phyloP scores from a whole-genome alignment of 2,888 invertebrate genomes.

The Aspidapion aeneum region DNA sequence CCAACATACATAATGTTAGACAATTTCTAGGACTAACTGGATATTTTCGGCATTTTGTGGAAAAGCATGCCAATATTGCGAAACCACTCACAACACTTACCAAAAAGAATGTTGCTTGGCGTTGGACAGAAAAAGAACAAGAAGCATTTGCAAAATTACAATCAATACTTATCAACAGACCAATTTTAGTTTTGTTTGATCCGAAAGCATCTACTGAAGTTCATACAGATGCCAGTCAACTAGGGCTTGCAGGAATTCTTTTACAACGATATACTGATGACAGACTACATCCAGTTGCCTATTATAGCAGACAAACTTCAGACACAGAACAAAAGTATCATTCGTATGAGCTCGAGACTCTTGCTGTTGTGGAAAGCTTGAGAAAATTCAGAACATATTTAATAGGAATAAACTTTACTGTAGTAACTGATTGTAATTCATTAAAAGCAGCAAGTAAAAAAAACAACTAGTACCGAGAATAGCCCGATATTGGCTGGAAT shows the following conservation, averaged over 20 bases:
- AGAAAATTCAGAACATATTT: constrained; percentile 36
- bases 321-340: constrained; percentile 36
- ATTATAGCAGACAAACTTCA: constrained; percentile 37
- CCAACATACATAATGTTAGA: not conserved
- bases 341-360: constrained; percentile 39
- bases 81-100: constrained; percentile 29
- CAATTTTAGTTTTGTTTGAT: constrained; percentile 27
- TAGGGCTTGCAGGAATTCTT: too few species aligned
- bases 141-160: constrained; percentile 24
- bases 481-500: too few species aligned
- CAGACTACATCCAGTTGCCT: constrained; percentile 32
- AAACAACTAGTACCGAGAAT: too few species aligned
- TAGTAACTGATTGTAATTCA: too few species aligned
- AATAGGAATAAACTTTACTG: constrained; percentile 38
- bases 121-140: constrained; percentile 18
- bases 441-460: constrained; percentile 32
- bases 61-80: constrained; percentile 29
- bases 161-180: constrained; percentile 15
- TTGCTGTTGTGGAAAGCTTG: constrained; percentile 41
- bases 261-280: too few species aligned
- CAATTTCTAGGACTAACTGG: not conserved
- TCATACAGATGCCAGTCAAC: too few species aligned
- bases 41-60: constrained; percentile 32
- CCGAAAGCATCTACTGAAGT: constrained; percentile 30
- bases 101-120: constrained; percentile 24